Evolutionary conservation across 1,140 invertebrate species (phyloP).

Genomic region (Lepidurus couesii): DNA sequence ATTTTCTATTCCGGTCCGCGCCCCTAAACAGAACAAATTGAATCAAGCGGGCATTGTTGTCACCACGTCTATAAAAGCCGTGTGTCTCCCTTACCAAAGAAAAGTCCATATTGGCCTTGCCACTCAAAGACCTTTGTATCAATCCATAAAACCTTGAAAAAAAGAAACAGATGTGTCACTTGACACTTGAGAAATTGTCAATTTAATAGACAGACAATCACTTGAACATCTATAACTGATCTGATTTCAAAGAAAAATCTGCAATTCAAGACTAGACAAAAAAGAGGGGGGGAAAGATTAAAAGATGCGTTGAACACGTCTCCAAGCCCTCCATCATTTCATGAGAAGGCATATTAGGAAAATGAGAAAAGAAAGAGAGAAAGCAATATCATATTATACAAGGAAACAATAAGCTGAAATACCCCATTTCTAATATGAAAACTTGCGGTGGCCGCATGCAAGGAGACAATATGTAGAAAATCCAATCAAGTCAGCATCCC

Average conservation of each 20-base stretch:
- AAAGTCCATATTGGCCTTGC: neutral
- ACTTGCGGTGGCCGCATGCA: neutral
- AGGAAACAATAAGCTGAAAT: constrained; percentile 4
- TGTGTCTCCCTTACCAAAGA: neutral
- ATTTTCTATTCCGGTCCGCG: neutral
- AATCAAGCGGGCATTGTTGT: neutral
- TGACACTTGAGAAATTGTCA: neutral
- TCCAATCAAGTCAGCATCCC: constrained; percentile 8
- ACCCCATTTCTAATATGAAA: neutral
- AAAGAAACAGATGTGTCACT: neutral
- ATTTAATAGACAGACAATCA: neutral
- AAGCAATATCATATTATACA: neutral
- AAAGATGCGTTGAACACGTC: too few species aligned
- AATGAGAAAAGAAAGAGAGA: neutral
- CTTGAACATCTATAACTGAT: too few species aligned
- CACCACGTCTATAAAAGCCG: neutral
- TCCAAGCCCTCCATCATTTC: neutral
- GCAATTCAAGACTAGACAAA: too few species aligned
- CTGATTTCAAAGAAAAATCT: too few species aligned
- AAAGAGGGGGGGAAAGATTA: too few species aligned
- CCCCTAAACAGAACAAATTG: neutral
- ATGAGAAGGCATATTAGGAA: neutral
- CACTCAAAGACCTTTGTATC: neutral
- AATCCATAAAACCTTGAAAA: neutral
- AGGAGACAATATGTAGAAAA: neutral